Percentiles rank a stretch among this genome's conserved stretches.
These are phyloP conservation scores for Labeo rohita DNA, from an alignment of 2,113 vertebrate species.

Conservation along the genomic window DNA sequence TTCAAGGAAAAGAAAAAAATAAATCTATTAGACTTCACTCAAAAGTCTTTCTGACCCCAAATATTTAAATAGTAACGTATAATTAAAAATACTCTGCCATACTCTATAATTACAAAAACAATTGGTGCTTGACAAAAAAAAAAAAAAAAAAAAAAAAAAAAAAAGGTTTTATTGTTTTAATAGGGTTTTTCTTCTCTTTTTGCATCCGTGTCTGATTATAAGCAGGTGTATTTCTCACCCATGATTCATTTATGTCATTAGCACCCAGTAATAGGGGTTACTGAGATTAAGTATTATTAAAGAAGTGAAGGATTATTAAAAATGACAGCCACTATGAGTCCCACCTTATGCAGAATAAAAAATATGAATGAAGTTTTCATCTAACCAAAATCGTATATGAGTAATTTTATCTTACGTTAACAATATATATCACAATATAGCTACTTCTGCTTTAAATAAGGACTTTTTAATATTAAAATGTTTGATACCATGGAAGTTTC, in stretches of 20 bases:
- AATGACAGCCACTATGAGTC: background rate
- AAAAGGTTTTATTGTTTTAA: too few species aligned
- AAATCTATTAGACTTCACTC: too few species aligned
- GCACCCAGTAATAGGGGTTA: background rate
- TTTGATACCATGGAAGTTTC: too few species aligned
- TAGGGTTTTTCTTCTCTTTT: background rate
- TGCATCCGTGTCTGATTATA: background rate
- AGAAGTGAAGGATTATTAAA: background rate
- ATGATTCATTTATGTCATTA: background rate
- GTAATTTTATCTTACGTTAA: too few species aligned
- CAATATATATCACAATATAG: too few species aligned
- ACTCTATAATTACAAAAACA: too few species aligned
- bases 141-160: background rate
- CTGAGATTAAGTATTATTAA: background rate
- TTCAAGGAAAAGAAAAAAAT: background rate
- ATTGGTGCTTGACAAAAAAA: background rate
- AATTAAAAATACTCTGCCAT: too few species aligned
- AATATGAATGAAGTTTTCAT: background rate
- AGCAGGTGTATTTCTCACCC: background rate
- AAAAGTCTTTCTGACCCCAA: background rate
- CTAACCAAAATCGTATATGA: background rate
- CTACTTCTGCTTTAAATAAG: too few species aligned
- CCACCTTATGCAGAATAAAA: background rate
- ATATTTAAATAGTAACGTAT: background rate
- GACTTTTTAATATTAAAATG: too few species aligned